A percentile compares a stretch with the other conserved stretches of the same genome.
These are phyloP conservation scores for Clitarchus hookeri DNA, from an alignment of 2,888 invertebrate species.

Conservation along the genomic window DNA sequence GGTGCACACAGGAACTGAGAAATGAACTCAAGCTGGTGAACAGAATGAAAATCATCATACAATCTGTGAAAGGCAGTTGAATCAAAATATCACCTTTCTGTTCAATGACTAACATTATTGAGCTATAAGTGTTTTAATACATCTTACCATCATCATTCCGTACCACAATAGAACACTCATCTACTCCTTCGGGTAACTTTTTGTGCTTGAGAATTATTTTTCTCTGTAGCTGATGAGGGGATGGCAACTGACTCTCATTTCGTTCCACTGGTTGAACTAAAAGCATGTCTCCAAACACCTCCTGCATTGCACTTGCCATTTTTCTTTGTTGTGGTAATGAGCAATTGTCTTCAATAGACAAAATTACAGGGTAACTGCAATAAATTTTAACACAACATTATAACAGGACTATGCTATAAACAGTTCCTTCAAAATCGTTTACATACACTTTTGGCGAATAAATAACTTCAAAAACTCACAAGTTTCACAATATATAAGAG, in stretches of 20 bases:
- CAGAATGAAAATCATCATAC: no score
- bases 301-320: slow-evolving; percentile 83
- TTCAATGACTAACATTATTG: no score
- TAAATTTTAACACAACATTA: slow-evolving; percentile 25
- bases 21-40: no score
- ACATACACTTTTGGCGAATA: no score
- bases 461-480: no score
- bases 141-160: slow-evolving; percentile 62
- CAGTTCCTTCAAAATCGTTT: no score
- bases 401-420: no score
- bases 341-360: slow-evolving; percentile 93
- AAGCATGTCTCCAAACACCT: slow-evolving; percentile 86
- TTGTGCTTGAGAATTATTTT: slow-evolving; percentile 89
- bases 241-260: slow-evolving; percentile 78
- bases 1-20: no score
- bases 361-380: slow-evolving; percentile 76
- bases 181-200: slow-evolving; percentile 87
- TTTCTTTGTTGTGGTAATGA: slow-evolving; percentile 85
- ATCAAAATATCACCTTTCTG: no score
- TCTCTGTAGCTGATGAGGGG: slow-evolving; percentile 76
- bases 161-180: slow-evolving; percentile 67
- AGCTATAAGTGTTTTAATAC: no score
- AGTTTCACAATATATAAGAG: no score
- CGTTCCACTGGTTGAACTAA: slow-evolving; percentile 77
- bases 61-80: no score